phyloP scores from a whole-genome alignment of 2,797 vertebrate genomes.

The Distichodus sexfasciatus region DNA sequence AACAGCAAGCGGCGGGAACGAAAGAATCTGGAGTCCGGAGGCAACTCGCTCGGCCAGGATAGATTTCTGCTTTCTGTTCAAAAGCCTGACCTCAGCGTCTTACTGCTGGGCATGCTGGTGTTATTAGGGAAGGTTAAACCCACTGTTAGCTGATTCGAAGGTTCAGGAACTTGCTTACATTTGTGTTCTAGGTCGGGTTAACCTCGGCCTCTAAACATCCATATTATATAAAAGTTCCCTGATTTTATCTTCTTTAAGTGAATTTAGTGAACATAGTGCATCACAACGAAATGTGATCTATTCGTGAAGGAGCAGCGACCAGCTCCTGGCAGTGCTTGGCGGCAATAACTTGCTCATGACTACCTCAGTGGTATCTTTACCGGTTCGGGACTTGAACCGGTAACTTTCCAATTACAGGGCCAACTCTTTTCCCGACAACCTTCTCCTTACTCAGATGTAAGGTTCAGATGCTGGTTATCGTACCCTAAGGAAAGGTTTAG shows the following conservation, averaged over 20 bases:
- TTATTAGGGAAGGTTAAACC: conserved; percentile 81
- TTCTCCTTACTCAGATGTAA: no score
- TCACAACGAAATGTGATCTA: no score
- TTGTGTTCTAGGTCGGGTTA: conserved; percentile 48
- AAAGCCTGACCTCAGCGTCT: conserved; percentile 85
- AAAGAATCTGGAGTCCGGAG: conserved; percentile 64
- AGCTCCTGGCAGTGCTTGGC: no score
- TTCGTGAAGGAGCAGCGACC: no score
- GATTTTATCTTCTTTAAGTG: background rate
- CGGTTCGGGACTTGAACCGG: no score
- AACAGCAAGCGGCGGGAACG: conserved; percentile 72
- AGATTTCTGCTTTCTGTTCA: conserved; percentile 79
- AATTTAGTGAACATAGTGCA: no score
- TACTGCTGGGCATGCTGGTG: conserved; percentile 76
- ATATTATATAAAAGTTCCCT: background rate
- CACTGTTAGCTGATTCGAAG: conserved; percentile 70
- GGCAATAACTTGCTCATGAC: no score
- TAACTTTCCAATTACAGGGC: no score
- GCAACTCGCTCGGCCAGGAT: conserved; percentile 69
- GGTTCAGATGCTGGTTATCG: no score
- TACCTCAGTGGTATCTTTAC: no score
- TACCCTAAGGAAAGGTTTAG: no score
- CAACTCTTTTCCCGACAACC: no score
- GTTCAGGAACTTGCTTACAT: conserved; percentile 39
- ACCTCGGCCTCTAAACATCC: conserved; percentile 43